These are phyloP conservation scores for Cygnus buccinator DNA, from an alignment of 2,113 vertebrate genomes.

Conservation along the genomic window DNA sequence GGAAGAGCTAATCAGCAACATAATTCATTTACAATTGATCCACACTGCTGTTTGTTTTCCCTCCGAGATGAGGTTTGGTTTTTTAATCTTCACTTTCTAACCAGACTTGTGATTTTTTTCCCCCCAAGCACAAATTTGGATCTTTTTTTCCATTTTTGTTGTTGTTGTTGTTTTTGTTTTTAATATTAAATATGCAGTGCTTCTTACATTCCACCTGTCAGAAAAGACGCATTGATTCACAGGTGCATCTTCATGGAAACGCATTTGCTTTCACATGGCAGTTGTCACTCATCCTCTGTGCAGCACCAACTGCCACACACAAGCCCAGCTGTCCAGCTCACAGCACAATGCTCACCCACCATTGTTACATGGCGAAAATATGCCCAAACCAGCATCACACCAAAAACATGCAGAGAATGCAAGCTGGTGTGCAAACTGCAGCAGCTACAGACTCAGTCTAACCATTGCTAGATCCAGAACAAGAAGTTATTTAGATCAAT, in stretches of 20 bases:
- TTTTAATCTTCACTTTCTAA: background rate
- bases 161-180: background rate
- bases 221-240: background rate
- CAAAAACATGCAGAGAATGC: background rate
- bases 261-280: background rate
- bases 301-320: background rate
- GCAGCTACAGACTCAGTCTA: background rate
- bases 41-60: background rate
- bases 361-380: fast-evolving
- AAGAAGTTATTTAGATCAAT: background rate
- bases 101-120: background rate
- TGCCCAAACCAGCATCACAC: background rate
- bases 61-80: background rate
- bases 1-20: constrained; percentile 31
- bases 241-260: background rate
- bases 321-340: background rate
- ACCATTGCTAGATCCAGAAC: background rate
- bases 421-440: background rate
- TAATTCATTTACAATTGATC: background rate
- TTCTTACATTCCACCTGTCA: background rate
- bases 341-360: background rate
- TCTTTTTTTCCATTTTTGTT: background rate
- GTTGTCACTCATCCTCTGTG: fast-evolving
- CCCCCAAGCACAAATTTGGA: background rate
- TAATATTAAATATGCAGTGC: background rate